Evolutionary conservation across 1,140 invertebrate genomes (phyloP), one percentile per base, ranked within the genome.

Genomic region (Penaeus vannamei): DNA sequence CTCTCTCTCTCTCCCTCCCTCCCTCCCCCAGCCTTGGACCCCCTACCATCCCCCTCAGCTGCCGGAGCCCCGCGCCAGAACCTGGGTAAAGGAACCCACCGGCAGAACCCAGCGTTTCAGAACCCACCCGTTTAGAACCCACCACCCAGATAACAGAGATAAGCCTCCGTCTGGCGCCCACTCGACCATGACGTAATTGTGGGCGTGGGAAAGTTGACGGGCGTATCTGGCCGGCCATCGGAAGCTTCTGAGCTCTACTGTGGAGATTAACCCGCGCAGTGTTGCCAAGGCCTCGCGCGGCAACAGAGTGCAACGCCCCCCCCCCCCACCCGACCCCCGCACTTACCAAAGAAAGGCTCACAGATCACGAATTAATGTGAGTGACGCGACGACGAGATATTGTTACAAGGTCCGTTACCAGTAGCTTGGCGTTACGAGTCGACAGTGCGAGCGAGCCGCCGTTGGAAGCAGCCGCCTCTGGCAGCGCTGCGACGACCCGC

Each of bases 151-250:
- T 84, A 84, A 10, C 60, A 84, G 81, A 84, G 61, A 84, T 60
- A 60, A 81, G 36, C 79, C 79, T 81, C 79, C 53, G 81, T 84
- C 81, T 84, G 81, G 81, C 81, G 81, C 81, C 81, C 60, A 64
- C 81, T 84, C 53, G 53, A 60, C 81, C 81, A 62, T 84, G 61
- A 84, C 81, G 81, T 64, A 84, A 84, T 61, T 60, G 59, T 84
- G 81, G 81, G 81, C 81, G 81, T 84, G 81, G 81, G 81, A 84
- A 84, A 64, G 46, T n/a, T 84, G 81, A 84, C 61, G 81, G 81
- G 81, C 81, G 81, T 84, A 84, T 84, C 81, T 62, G 81, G 17
- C n/a, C 60, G 59, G 32, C 61, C 60, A 84, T 84, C 81, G n/a
- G 53, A 62, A 84, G 81, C 81, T 84, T 84, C 81, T 42, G 81